phyloP scores from a whole-genome alignment of 1,140 invertebrate species.

The Telenomus remus region DNA sequence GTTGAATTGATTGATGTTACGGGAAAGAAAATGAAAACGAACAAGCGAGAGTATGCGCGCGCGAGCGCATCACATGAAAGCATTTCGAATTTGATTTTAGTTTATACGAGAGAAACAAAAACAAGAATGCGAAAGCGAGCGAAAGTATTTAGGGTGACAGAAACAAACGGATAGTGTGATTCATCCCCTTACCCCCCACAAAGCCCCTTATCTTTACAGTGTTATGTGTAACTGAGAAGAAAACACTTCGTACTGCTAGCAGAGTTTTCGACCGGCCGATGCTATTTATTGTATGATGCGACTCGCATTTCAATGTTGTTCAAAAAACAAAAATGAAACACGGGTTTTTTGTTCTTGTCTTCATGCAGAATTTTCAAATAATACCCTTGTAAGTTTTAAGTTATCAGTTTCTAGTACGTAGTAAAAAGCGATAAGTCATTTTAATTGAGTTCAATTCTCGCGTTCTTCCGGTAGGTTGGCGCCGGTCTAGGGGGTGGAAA shows the following conservation, averaged over 20 bases:
- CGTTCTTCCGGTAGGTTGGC: slow-evolving; percentile 35
- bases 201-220: background rate
- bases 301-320: slow-evolving; percentile 24
- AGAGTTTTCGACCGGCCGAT: slow-evolving; percentile 16
- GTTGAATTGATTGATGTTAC: slow-evolving; percentile 71
- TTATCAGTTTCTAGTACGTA: background rate
- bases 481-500: background rate
- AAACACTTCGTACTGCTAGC: slow-evolving; percentile 35
- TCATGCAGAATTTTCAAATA: too few species aligned
- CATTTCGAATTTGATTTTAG: slow-evolving; percentile 22
- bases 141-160: background rate
- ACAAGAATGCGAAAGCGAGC: slow-evolving; percentile 5
- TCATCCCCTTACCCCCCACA: background rate
- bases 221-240: slow-evolving; percentile 18
- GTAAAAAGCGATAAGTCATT: background rate
- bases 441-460: slow-evolving; percentile 16
- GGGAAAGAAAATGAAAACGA: too few species aligned
- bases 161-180: slow-evolving; percentile 4
- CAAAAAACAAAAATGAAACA: too few species aligned
- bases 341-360: too few species aligned
- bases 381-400: too few species aligned
- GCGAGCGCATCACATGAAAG: slow-evolving; percentile 1
- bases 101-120: background rate
- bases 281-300: slow-evolving; percentile 46
- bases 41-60: slow-evolving; percentile 13